phyloP scores from a whole-genome alignment of 2,113 vertebrate species.

The Neopipo cinnamomea region DNA sequence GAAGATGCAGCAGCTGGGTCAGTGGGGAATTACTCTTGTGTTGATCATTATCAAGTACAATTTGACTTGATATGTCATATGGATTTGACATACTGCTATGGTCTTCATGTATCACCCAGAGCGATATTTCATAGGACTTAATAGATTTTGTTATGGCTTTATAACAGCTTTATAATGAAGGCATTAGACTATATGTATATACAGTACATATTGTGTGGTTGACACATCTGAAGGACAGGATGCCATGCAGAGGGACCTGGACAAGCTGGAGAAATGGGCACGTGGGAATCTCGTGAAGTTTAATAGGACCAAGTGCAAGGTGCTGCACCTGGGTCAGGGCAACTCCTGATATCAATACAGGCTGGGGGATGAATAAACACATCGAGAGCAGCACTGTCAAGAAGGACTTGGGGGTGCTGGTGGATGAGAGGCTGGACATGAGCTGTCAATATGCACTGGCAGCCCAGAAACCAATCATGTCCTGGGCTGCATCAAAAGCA shows the following conservation, averaged over 20 bases:
- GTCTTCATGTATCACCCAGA: background rate
- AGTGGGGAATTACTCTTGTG: background rate
- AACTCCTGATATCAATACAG: background rate
- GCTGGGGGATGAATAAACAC: background rate
- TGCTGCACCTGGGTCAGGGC: background rate
- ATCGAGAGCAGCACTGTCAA: background rate
- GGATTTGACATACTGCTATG: background rate
- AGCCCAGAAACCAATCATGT: background rate
- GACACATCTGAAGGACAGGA: background rate
- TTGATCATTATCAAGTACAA: background rate
- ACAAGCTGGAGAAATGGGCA: background rate
- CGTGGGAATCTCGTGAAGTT: background rate
- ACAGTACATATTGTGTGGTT: background rate
- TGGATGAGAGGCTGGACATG: background rate
- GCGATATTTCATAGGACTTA: background rate
- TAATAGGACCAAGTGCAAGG: background rate
- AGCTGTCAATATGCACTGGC: background rate
- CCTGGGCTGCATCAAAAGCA: background rate
- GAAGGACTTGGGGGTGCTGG: background rate
- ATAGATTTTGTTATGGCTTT: background rate
- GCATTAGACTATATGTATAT: background rate
- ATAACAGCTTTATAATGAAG: background rate
- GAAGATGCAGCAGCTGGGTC: background rate
- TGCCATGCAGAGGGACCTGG: background rate
- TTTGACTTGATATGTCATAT: background rate